Conservation (phyloP, 2,113 vertebrate genomes). For the Mesocricetus auratus region DNA sequence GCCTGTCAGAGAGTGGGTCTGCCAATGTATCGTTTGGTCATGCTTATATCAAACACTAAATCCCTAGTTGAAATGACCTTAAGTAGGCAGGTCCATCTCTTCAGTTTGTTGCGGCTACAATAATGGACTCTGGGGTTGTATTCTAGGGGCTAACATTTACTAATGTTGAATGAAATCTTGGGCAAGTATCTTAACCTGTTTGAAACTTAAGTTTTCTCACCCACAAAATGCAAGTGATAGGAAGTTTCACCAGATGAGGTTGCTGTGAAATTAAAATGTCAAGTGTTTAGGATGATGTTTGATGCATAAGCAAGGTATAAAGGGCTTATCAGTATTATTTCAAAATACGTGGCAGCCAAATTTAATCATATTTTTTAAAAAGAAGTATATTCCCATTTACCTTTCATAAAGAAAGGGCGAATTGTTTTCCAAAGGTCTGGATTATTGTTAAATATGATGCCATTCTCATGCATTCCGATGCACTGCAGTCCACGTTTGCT, state of each 20-base stretch:
- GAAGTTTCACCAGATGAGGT: not conserved
- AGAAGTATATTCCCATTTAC: conserved; percentile 81
- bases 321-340: not conserved
- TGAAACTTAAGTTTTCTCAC: not conserved
- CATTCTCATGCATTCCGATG: conserved; percentile 95
- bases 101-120: not conserved
- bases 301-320: not conserved
- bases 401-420: conserved; percentile 94
- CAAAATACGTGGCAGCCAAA: not conserved
- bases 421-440: conserved; percentile 91
- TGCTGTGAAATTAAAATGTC: not conserved
- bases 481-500: conserved; percentile 93
- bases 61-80: conserved; percentile 11
- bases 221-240: not conserved
- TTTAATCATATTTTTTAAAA: not conserved
- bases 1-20: not conserved
- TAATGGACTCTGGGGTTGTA: not conserved
- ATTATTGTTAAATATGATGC: conserved; percentile 96
- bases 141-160: not conserved
- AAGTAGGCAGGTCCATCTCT: not conserved
- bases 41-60: conserved; percentile 1
- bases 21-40: not conserved
- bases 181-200: not conserved
- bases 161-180: not conserved
- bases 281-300: not conserved